Percentiles rank a stretch among this genome's conserved stretches.
phyloP scores from a whole-genome alignment of 2,113 vertebrate species.

The Petaurus breviceps region DNA sequence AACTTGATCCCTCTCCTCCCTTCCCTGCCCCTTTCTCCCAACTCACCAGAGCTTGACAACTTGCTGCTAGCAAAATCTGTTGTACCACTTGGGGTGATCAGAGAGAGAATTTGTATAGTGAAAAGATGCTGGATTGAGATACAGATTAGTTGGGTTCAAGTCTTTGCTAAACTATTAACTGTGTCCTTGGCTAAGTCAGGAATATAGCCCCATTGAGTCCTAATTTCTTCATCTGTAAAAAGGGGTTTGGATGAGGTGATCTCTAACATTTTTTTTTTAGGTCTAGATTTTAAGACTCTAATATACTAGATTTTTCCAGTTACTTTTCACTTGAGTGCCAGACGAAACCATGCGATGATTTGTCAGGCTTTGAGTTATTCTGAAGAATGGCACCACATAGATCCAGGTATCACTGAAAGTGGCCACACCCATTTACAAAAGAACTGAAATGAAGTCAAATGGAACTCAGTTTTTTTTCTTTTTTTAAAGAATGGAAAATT shows the following conservation, averaged over 20 bases:
- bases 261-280: neutral
- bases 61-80: fast-evolving
- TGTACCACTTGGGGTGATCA: neutral
- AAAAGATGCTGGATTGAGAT: neutral
- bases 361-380: neutral
- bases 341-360: neutral
- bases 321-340: neutral
- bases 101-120: neutral
- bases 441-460: slow-evolving; percentile 10
- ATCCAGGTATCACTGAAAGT: slow-evolving; percentile 45
- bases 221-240: neutral
- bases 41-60: neutral
- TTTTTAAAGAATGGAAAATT: neutral
- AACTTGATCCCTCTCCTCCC: neutral
- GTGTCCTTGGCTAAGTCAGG: neutral
- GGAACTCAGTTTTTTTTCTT: neutral
- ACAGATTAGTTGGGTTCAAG: neutral
- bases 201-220: neutral
- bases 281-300: neutral
- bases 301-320: neutral
- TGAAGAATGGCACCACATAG: slow-evolving; percentile 42
- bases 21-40: neutral
- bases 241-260: neutral
- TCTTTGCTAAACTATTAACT: neutral
- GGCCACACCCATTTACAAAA: slow-evolving; percentile 17